Evolutionary conservation across 2,797 vertebrate genomes (phyloP).

Genomic region (Loriculus beryllinus): DNA sequence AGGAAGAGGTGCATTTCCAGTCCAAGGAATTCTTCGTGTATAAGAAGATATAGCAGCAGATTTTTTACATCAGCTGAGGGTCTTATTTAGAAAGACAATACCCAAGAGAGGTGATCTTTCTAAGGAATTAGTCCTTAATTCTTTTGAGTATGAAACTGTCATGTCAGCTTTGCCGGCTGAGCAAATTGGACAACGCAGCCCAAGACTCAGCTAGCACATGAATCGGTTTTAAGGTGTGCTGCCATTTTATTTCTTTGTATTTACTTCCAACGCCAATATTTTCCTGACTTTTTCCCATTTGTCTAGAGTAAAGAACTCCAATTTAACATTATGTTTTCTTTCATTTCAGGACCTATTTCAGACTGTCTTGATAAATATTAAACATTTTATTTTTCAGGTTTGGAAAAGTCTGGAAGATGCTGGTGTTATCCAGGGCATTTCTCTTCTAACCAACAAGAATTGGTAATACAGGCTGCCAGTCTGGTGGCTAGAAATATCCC

Average conservation of each 20-base stretch:
- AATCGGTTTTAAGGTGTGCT: background rate
- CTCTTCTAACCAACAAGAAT: background rate
- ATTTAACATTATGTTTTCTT: background rate
- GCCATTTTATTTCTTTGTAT: background rate
- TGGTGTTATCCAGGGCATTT: background rate
- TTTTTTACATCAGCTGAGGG: background rate
- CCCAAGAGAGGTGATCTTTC: background rate
- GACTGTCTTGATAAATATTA: background rate
- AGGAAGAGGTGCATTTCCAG: background rate
- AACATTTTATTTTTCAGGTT: background rate
- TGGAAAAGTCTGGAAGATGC: background rate
- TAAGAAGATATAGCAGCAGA: background rate
- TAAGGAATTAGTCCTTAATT: slow-evolving; percentile 20
- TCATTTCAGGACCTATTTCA: background rate
- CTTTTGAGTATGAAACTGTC: slow-evolving; percentile 28
- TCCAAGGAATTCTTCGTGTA: background rate
- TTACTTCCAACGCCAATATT: background rate
- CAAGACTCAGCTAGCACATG: background rate
- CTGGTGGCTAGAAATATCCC: background rate
- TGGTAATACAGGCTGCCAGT: background rate
- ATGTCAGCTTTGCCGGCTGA: slow-evolving; percentile 36
- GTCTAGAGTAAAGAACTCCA: background rate
- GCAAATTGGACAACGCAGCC: background rate
- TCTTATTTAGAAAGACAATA: slow-evolving; percentile 16
- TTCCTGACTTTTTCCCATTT: background rate